These are phyloP conservation scores for Hypomesus transpacificus DNA, from an alignment of 2,113 vertebrate species.

Conservation along the genomic window DNA sequence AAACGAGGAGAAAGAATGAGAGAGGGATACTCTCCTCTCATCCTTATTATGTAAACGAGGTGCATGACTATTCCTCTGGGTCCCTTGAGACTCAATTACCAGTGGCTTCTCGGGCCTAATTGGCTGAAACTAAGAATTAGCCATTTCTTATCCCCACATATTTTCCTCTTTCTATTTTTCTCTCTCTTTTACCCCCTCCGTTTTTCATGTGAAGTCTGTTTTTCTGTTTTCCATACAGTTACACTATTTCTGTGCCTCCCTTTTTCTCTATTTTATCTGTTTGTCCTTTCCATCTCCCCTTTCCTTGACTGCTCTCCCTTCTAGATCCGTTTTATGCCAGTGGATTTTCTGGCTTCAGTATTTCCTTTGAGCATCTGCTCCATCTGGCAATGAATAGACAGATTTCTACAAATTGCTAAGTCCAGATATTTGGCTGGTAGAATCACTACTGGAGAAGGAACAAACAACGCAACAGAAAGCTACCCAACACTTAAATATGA, in stretches of 20 bases:
- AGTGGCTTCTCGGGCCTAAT: conserved; percentile 76
- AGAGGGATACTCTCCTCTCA: conserved; percentile 60
- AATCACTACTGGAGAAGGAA: conserved; percentile 71
- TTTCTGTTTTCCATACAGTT: conserved; percentile 30
- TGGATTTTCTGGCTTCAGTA: conserved; percentile 53
- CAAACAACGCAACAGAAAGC: conserved; percentile 40
- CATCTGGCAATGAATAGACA: conserved; percentile 69
- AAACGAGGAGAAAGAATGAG: neutral
- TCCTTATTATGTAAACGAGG: conserved; percentile 77
- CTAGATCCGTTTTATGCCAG: conserved; percentile 50
- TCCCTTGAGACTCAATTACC: conserved; percentile 77
- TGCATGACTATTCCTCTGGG: conserved; percentile 73
- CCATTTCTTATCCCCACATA: conserved; percentile 64
- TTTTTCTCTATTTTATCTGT: conserved; percentile 51
- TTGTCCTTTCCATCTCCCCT: conserved; percentile 32
- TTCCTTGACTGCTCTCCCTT: conserved; percentile 24
- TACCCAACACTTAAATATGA: conserved; percentile 56
- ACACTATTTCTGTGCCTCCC: conserved; percentile 43
- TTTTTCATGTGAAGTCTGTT: conserved; percentile 19
- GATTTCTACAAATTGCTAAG: conserved; percentile 72
- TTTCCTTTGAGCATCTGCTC: conserved; percentile 76
- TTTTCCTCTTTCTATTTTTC: conserved; percentile 28
- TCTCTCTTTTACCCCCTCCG: conserved; percentile 31
- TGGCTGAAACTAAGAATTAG: conserved; percentile 78
- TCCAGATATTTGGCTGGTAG: conserved; percentile 73